Conservation (phyloP, 2,888 invertebrate species). For the Bombylius major region DNA sequence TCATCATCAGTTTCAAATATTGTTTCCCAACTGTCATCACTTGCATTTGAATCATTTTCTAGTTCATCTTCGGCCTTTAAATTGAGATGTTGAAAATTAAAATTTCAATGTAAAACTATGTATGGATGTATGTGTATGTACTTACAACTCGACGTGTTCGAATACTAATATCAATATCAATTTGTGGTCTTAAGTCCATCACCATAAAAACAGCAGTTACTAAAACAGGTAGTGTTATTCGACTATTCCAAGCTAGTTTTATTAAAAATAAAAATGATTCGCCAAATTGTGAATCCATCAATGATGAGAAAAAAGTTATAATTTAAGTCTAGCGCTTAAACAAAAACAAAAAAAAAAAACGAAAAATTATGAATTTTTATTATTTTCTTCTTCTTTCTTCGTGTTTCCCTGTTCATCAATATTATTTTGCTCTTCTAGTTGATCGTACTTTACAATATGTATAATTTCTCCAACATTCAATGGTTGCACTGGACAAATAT, state of each 20-base stretch:
- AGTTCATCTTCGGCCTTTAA: constrained; percentile 2
- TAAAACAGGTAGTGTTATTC: constrained; percentile 52
- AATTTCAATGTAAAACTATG: background rate
- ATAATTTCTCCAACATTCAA: constrained; percentile 41
- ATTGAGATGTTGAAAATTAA: background rate
- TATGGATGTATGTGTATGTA: background rate
- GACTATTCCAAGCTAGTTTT: constrained; percentile 57
- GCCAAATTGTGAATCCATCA: constrained; percentile 35
- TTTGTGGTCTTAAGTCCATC: constrained; percentile 52
- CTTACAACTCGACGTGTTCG: constrained; percentile 37
- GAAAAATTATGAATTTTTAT: too few species aligned
- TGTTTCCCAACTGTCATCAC: constrained; percentile 8
- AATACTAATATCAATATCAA: constrained; percentile 55
- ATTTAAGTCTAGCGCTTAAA: too few species aligned
- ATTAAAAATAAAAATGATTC: constrained; percentile 51
- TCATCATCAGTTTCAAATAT: constrained; percentile 4
- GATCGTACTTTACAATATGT: constrained; percentile 42
- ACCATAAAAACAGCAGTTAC: constrained; percentile 53
- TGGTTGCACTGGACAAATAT: constrained; percentile 40
- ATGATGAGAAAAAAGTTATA: too few species aligned
- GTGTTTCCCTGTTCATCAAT: too few species aligned
- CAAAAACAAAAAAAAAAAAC: too few species aligned
- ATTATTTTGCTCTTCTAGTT: constrained; percentile 28
- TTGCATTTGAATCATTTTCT: background rate
- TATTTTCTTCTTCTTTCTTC: too few species aligned